Conservation (phyloP, 2,888 invertebrate species). For the Glaucopsyche alexis region DNA sequence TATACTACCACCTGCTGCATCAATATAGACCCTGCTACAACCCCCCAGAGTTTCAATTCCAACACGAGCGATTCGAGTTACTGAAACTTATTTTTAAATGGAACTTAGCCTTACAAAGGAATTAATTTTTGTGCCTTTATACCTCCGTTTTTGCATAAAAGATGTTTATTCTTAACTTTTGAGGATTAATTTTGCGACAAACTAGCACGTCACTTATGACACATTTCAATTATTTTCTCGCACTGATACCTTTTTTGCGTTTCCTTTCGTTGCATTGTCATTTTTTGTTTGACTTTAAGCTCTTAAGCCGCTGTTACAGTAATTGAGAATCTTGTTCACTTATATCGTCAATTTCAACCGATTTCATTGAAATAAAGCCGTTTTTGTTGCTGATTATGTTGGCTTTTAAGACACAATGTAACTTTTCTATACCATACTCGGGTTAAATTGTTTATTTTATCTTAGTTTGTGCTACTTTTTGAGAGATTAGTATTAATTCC, state of each 20-base stretch:
- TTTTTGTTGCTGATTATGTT: neutral
- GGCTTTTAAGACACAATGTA: neutral
- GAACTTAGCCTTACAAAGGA: constrained; percentile 68
- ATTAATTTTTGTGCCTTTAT: constrained; percentile 61
- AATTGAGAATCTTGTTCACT: constrained; percentile 29
- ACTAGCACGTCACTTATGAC: constrained; percentile 64
- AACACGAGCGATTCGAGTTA: constrained; percentile 36
- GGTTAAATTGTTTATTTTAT: too few species aligned
- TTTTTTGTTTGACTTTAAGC: constrained; percentile 46
- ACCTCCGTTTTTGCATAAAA: constrained; percentile 55
- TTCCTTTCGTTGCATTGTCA: constrained; percentile 56
- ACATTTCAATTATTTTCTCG: constrained; percentile 48
- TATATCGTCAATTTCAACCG: constrained; percentile 29
- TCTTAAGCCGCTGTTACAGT: constrained; percentile 29
- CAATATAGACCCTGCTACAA: constrained; percentile 44
- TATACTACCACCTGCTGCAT: constrained; percentile 49
- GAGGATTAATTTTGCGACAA: constrained; percentile 59
- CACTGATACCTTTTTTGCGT: constrained; percentile 43
- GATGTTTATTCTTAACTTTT: constrained; percentile 53
- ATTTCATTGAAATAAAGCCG: neutral
- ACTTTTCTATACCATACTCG: too few species aligned
- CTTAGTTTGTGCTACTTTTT: too few species aligned
- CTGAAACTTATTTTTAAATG: constrained; percentile 73
- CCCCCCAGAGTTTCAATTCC: constrained; percentile 45
- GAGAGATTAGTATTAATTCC: too few species aligned